Evolutionary conservation across 2,888 invertebrate genomes (phyloP).

Genomic region (Pseudoips prasinana): DNA sequence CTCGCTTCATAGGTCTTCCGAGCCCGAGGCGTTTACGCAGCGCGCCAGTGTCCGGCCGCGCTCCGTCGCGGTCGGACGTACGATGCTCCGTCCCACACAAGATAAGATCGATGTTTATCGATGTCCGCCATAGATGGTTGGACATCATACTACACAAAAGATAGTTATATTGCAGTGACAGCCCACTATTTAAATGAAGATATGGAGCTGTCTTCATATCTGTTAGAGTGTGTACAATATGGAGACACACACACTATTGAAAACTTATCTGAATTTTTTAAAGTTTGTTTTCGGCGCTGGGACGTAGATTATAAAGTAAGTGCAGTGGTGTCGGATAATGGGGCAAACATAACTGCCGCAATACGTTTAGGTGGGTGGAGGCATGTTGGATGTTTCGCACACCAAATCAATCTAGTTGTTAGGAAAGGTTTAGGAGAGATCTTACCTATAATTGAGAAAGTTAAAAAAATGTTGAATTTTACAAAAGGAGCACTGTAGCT

Average conservation of each 20-base stretch:
- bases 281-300: conserved; percentile 4
- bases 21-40: too few relatives aligned
- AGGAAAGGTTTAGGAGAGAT: conserved; percentile 9
- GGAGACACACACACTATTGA: background rate
- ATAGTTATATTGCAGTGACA: conserved; percentile 1
- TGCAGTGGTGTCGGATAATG: conserved; percentile 12
- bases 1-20: too few relatives aligned
- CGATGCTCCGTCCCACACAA: too few relatives aligned
- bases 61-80: too few relatives aligned
- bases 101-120: too few relatives aligned
- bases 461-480: conserved; percentile 4
- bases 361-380: conserved; percentile 8
- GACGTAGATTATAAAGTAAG: conserved; percentile 5
- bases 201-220: background rate
- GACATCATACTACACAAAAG: conserved; percentile 3
- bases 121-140: conserved; percentile 5
- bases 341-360: conserved; percentile 11
- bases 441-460: background rate
- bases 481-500: background rate
- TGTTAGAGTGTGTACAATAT: conserved; percentile 1
- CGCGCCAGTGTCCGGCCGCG: too few relatives aligned
- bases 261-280: conserved; percentile 1
- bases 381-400: conserved; percentile 14
- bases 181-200: background rate
- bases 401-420: conserved; percentile 11